Evolutionary conservation across 2,113 vertebrate species (phyloP), one percentile per base, ranked within the genome.

Genomic region (Sorex araneus): DNA sequence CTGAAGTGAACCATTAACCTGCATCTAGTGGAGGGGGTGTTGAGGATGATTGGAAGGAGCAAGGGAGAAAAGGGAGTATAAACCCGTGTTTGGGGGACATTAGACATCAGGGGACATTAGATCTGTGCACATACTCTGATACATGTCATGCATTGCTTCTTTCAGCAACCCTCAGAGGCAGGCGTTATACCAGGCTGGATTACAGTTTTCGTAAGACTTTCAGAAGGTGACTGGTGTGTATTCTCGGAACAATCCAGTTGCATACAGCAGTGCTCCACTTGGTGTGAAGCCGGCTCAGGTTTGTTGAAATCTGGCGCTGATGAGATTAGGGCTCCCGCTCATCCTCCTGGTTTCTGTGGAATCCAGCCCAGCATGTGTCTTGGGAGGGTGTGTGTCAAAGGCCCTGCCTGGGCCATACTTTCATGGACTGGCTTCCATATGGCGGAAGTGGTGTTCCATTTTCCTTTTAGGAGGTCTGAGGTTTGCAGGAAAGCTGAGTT

Each of bases 21-120:
- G 11, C 9, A 0, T 32, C 45, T 84, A 3, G 16, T 28, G 23
- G 36, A 63, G 66, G 2, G 3, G 3, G 0, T 43, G 15, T 6
- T 64, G 36, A 40, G 80, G 6, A 28, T 64, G 4, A 47, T 6
- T 54, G 28, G 23, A 2, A 0, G 66, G 12, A 19, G 15, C 16
- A 45, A 23, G 9, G 0, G 7, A 23, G 18, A 34, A n/a, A 54
- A 2, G 23, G 47, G 9, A 13, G 21, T 30, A 13, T 13, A 66
- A 34, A 28, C 6, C 18, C 28, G 27, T n/a, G 30, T 71, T 34
- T 40, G 9, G 0, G 25, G 19, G 28, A 3, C 40, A 25, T 40
- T 67, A 30, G 30, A 5, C n/a, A n/a, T n/a, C n/a, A n/a, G 0
- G 25, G 19, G 28, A 3, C 40, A 25, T 40, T 67, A 30, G 30